A percentile compares a stretch with the other conserved stretches of the same genome.
phyloP scores from a whole-genome alignment of 2,797 vertebrate genomes.

The Champsocephalus gunnari region DNA sequence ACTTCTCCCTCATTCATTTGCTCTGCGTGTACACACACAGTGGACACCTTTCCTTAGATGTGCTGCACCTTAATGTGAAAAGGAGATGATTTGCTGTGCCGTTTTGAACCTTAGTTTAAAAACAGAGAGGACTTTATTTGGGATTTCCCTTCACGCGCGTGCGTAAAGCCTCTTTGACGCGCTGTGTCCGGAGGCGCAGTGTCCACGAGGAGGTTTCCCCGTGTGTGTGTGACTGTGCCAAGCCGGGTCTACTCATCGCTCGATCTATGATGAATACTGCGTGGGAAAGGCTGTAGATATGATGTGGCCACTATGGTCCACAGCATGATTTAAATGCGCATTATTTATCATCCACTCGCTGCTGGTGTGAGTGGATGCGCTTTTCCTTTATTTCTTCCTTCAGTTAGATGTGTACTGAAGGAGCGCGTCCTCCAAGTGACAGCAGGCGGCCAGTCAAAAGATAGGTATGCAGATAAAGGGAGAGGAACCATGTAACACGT shows the following conservation, averaged over 20 bases:
- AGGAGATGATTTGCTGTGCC: too few relatives aligned
- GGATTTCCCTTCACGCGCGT: too few relatives aligned
- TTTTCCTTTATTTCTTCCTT: neutral
- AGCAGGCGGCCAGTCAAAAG: neutral
- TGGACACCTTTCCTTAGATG: neutral
- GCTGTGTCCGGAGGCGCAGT: neutral
- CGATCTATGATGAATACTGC: too few relatives aligned
- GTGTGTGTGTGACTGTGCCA: neutral
- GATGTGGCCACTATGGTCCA: neutral
- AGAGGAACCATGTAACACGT: neutral
- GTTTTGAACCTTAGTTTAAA: rapidly evolving
- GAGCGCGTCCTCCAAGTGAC: neutral
- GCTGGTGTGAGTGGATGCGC: neutral
- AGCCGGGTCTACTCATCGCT: neutral
- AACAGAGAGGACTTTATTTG: neutral
- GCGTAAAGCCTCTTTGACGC: neutral
- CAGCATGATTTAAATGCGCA: neutral
- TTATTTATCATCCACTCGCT: neutral
- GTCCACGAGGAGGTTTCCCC: neutral
- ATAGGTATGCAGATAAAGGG: neutral
- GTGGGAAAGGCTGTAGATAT: neutral
- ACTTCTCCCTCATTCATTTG: neutral
- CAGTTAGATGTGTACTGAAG: neutral
- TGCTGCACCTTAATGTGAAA: rapidly evolving
- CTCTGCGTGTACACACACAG: neutral